Base-by-base conservation (phyloP, 2,113 vertebrate genomes). In the Canis aureus region DNA sequence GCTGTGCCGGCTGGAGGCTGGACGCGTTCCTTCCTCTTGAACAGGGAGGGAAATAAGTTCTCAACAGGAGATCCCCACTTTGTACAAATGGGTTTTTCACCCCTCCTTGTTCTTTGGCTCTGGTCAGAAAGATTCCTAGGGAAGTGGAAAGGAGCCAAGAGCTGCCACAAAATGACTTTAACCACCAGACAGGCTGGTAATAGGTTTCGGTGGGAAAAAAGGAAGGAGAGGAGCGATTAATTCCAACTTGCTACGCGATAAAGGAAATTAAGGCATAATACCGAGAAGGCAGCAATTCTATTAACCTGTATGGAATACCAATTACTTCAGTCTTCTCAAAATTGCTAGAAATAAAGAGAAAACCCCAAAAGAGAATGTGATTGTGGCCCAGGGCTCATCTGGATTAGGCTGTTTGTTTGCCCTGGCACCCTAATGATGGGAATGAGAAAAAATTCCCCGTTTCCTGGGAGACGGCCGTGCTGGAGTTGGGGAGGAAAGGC, bases 211-310 rank as follows among this genome's bases (percentile, higher is more conserved):
- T 98, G 98, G 98, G 97, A 98, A 98, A 98, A 97, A 97, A 59
- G 76, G 96, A 92, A 97, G 97, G 97, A 96, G 98, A 98, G 93
- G 97, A 92, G 95, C 82, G 97, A 98, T 98, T 98, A 96, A 98
- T 98, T 98, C 97, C 95, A 98, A 98, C 97, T 98, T 97, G 79
- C 35, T 10, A 0, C 67, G 97, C 0, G 98, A 98, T 94, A 97
- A 98, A 97, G 97, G 89, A 98, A 97, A 98, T 96, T 92, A 98
- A 97, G 92, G 96, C 96, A 98, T 98, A 98, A 98, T 97, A 98
- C 96, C 22, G 94, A 98, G 95, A 95, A 98, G 98, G 97, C 95
- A 96, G 98, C 64, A 81, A 97, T 95, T 96, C 97, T 76, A n/a
- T 49, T 97, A 96, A 93, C 92, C 86, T 97, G 25, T 23, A n/a